phyloP scores from a whole-genome alignment of 1,140 invertebrate species.

The Dendroctonus valens region DNA sequence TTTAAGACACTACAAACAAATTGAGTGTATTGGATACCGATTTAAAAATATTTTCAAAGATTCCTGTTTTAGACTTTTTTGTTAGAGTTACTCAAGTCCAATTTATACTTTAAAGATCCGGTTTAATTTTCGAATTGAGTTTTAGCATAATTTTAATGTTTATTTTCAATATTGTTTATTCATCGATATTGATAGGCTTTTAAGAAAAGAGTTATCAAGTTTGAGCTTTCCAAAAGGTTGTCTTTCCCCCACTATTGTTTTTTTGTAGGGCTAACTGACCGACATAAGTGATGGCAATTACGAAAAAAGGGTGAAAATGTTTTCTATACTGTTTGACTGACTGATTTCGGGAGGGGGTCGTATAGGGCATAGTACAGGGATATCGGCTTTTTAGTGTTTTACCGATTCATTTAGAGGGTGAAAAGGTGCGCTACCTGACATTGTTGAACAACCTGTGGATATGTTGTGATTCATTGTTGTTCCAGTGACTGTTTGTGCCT shows the following conservation, averaged over 20 bases:
- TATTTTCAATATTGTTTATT: too few relatives aligned
- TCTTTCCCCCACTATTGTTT: conserved; percentile 3
- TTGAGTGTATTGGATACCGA: not conserved
- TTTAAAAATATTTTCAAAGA: not conserved
- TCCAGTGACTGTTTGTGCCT: not conserved
- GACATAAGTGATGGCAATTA: conserved; percentile 25
- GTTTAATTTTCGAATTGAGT: too few relatives aligned
- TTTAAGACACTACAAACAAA: not conserved
- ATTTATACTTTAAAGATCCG: too few relatives aligned
- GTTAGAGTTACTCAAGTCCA: too few relatives aligned
- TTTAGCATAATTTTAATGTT: too few relatives aligned
- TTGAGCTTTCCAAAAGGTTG: too few relatives aligned
- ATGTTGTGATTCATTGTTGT: conserved; percentile 15
- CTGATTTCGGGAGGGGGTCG: conserved; percentile 14
- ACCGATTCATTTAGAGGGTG: conserved; percentile 26
- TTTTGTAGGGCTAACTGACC: conserved; percentile 1
- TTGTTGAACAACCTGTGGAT: conserved; percentile 35
- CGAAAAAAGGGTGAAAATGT: conserved; percentile 28
- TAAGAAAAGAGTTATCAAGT: too few relatives aligned
- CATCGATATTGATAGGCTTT: too few relatives aligned
- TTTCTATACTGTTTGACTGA: conserved; percentile 23
- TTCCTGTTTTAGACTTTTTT: too few relatives aligned
- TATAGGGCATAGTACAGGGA: conserved; percentile 18
- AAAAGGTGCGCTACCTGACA: conserved; percentile 14
- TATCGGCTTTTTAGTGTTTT: conserved; percentile 27